phyloP scores from a whole-genome alignment of 2,797 vertebrate genomes.

The Myiotriccus ornatus region DNA sequence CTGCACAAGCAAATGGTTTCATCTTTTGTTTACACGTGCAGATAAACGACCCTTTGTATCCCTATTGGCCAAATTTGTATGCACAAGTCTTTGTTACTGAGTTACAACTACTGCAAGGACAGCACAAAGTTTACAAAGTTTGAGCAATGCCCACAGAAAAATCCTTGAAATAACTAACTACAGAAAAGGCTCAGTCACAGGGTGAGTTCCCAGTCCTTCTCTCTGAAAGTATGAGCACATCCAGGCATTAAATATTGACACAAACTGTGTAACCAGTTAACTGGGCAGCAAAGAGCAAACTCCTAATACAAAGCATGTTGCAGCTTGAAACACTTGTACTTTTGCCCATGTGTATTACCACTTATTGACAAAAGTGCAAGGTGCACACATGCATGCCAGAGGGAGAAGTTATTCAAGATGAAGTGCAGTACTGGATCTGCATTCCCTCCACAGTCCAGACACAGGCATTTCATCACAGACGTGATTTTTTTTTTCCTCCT shows the following conservation, averaged over 20 bases:
- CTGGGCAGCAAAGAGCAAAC: neutral
- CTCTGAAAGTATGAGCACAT: neutral
- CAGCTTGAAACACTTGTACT: neutral
- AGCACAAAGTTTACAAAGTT: neutral
- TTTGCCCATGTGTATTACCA: neutral
- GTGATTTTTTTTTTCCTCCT: neutral
- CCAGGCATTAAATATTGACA: neutral
- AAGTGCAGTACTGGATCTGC: neutral
- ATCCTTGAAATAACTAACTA: neutral
- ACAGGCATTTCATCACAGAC: neutral
- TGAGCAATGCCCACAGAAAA: neutral
- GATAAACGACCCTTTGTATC: neutral
- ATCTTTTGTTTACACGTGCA: neutral
- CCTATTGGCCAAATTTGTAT: neutral
- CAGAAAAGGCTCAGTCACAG: neutral
- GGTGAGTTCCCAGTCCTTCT: neutral
- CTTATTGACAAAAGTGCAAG: neutral
- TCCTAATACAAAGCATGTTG: neutral
- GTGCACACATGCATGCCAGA: fast-evolving
- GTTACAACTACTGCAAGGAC: neutral
- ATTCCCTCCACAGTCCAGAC: neutral
- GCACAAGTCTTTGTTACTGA: neutral
- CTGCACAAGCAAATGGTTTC: neutral
- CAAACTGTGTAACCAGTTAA: neutral
- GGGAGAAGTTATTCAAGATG: neutral